Conservation (phyloP, 2,888 invertebrate species). For the Blastobasis adustella region DNA sequence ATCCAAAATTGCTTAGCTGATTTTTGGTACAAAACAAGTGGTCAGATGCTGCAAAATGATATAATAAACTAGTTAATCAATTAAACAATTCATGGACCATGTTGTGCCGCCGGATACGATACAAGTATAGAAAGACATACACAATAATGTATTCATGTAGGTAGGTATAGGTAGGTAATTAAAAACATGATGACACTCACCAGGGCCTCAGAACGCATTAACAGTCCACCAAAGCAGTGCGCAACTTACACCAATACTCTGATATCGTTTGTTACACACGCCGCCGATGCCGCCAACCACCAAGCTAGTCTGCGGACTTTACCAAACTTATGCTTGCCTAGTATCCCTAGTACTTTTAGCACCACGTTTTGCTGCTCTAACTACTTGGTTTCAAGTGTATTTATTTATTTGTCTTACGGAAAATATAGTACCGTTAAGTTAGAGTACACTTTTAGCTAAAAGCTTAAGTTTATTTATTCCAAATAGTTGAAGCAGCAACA, state of each 20-base stretch:
- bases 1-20: constrained; percentile 4
- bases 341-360: constrained; percentile 57
- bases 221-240: constrained; percentile 75
- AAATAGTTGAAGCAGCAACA: constrained; percentile 42
- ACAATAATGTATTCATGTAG: constrained; percentile 28
- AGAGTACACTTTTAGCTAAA: not conserved
- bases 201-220: constrained; percentile 66
- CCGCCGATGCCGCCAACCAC: constrained; percentile 61
- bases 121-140: constrained; percentile 26
- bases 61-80: not conserved
- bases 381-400: constrained; percentile 5
- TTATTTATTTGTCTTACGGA: not conserved
- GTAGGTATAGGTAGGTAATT: constrained; percentile 27
- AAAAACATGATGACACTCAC: constrained; percentile 72
- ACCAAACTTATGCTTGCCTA: constrained; percentile 67
- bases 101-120: not conserved
- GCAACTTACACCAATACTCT: constrained; percentile 66
- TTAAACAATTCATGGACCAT: not conserved
- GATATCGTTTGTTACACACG: constrained; percentile 50
- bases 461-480: not conserved
- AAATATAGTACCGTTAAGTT: too few species aligned
- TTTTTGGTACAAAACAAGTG: not conserved
- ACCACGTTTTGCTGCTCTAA: constrained; percentile 52
- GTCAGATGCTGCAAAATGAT: not conserved
- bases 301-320: constrained; percentile 70